phyloP scores from a whole-genome alignment of 2,888 invertebrate species.

The Drosophila borealis region DNA sequence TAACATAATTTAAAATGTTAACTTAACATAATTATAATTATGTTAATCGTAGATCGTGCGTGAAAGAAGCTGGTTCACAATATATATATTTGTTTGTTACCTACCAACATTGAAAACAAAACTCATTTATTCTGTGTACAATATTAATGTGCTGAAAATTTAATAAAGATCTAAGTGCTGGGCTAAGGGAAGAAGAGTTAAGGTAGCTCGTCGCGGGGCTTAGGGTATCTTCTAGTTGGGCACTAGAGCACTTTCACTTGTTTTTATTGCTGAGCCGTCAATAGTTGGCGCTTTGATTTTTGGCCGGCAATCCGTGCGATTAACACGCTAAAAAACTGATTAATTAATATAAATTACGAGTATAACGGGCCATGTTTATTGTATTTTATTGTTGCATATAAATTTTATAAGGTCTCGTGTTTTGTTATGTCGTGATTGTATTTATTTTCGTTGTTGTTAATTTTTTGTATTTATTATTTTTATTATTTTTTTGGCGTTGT shows the following conservation, averaged over 20 bases:
- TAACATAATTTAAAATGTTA: no score
- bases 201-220: no score
- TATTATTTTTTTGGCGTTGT: slow-evolving; percentile 41
- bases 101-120: no score
- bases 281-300: slow-evolving; percentile 67
- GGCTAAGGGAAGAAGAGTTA: no score
- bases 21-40: no score
- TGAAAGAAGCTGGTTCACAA: no score
- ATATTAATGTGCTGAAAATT: no score
- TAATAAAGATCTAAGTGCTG: no score
- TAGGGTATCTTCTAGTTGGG: no score
- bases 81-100: no score
- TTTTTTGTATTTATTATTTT: slow-evolving; percentile 2
- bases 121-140: no score
- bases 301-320: slow-evolving; percentile 40
- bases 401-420: slow-evolving; percentile 44
- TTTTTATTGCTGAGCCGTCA: slow-evolving; percentile 20
- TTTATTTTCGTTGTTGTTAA: slow-evolving; percentile 26
- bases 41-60: no score
- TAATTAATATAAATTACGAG: slow-evolving; percentile 77
- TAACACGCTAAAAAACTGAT: slow-evolving; percentile 51
- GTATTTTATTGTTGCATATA: slow-evolving; percentile 24
- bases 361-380: slow-evolving; percentile 32
- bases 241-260: background rate
- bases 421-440: slow-evolving; percentile 14